These are phyloP conservation scores for Acrocephalus kingi DNA, from an alignment of 2,113 vertebrate species.

Conservation along the genomic window DNA sequence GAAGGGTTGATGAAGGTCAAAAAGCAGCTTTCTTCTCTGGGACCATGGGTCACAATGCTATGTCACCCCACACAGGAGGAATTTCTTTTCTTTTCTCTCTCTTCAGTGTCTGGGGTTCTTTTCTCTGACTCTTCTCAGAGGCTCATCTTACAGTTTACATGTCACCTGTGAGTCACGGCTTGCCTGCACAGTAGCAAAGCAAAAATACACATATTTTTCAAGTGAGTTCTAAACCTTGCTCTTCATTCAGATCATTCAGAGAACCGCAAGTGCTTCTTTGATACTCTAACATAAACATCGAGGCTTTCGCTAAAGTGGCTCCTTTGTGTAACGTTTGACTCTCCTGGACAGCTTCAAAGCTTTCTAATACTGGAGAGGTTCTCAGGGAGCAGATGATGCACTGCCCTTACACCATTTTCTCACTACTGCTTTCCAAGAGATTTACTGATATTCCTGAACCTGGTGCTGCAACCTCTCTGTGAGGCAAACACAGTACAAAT, in stretches of 20 bases:
- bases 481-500: background rate
- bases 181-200: background rate
- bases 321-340: background rate
- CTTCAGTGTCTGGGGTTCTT: fast-evolving
- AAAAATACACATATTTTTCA: background rate
- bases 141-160: background rate
- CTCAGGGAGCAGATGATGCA: background rate
- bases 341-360: background rate
- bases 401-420: background rate
- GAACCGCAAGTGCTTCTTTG: background rate
- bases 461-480: fast-evolving
- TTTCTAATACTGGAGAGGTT: background rate
- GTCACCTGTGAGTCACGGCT: background rate
- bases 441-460: background rate
- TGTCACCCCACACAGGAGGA: background rate
- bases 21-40: background rate
- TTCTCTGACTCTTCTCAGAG: background rate
- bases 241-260: background rate
- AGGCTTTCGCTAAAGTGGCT: background rate
- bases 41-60: background rate
- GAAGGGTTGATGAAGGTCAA: background rate
- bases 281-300: background rate
- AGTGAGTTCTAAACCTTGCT: background rate
- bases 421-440: background rate
- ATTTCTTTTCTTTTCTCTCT: background rate